Evolutionary conservation across 2,888 invertebrate genomes (phyloP), one percentile per base, ranked within the genome.

Genomic region (Disparrhopalites patrizii): DNA sequence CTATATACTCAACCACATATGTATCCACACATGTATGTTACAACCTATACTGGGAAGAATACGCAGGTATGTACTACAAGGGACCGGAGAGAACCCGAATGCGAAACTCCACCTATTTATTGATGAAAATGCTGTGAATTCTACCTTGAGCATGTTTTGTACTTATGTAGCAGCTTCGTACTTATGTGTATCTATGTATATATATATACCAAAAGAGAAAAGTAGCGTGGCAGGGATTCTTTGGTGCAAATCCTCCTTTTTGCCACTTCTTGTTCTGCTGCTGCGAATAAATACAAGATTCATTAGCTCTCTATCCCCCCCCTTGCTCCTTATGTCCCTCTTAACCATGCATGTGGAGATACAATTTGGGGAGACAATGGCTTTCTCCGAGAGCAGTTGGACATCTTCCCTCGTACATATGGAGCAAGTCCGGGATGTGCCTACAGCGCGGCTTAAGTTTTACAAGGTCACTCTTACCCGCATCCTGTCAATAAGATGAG

Each of bases 41-140:
- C 36, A 36, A 36, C 36, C 15, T 36, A 10, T 10, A 36, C 36
- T 36, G 36, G 36, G 36, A 47, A 47, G 23, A 47, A 23, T 47
- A 47, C 47, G 47, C 47, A 47, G 47, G 47, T 47, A 47, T 47
- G n/a, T 23, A n/a, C n/a, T n/a, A n/a, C n/a, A n/a, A 47, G 47
- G 20, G 51, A 51, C 50, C 28, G 58, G 58, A 58, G 36, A 18
- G 4, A 20, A 27, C 43, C 28, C 47, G 15, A 20, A 18, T 18
- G 3, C 10, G 30, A 20, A 30, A 47, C 65, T 65, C 65, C 65
- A 28, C 65, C 65, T 31, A 18, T 58, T 65, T 65, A 65, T 65
- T 58, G 65, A 65, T 38, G 58, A 51, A 36, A 65, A 65, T 65
- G 65, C 65, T 65, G 65, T 51, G 58, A 65, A 58, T 65, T 58